Base-by-base conservation (phyloP, 2,797 vertebrate species). In the Coendou prehensilis region DNA sequence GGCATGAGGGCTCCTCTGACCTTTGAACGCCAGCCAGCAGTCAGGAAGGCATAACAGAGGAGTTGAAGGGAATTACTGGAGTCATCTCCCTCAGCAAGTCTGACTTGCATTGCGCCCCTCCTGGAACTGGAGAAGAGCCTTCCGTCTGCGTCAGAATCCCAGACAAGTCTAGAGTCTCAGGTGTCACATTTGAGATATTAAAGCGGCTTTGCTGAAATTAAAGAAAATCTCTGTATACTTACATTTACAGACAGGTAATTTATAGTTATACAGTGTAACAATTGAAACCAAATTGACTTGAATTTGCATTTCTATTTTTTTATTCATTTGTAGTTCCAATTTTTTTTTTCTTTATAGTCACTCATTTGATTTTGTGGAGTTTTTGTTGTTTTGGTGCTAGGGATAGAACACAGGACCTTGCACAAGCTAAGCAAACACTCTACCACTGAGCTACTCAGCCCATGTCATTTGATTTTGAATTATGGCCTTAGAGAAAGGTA, bases 171-270 rank as follows among this genome's bases (percentile, higher is more conserved):
- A 10, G 3, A 2, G 63, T 7, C 30, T 52, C 50, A 17, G 1
- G 37, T 37, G n/a, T 87, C 71, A 76, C 20, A 0, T 63, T 56
- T 92, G 47, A 84, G 63, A 89, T 59, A 56, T 41, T 75, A 69
- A 52, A 93, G 47, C 23, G 67, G 61, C 71, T 93, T 73, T 80
- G 33, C 67, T 89, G 0, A 73, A 87, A 89, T 13, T 57, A n/a
- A 84, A 69, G 93, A 87, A 91, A 93, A 91, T 83, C 57, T 87
- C 84, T 54, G 30, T n/a, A 22, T 45, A 15, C 33, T 75, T n/a
- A 33, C 17, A 22, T 69, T 52, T 61, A n/a, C 13, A 89, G 61
- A 10, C 83, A 73, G 52, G 52, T 84, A 17, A 63, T 63, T 94
- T 56, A 59, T 76, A 76, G n/a, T 15, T 33, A 22, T 20, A 28